Conservation (phyloP, 2,888 invertebrate species). For the Phanerotoma sp. region DNA sequence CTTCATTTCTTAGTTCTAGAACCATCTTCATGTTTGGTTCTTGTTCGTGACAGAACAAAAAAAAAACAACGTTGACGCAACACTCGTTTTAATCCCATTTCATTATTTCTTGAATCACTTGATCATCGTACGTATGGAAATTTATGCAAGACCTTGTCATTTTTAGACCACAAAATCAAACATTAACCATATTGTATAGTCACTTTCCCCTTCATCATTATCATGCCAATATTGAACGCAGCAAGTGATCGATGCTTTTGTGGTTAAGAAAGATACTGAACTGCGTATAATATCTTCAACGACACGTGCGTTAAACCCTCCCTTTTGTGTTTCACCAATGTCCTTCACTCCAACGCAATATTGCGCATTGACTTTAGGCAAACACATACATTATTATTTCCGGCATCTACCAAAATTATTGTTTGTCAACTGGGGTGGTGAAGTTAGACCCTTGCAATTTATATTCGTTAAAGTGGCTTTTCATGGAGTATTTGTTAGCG, state of each 20-base stretch:
- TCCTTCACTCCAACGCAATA: constrained; percentile 3
- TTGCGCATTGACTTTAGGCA: constrained; percentile 3
- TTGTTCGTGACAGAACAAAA: background rate
- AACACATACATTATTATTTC: constrained; percentile 21
- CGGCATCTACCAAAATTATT: constrained; percentile 7
- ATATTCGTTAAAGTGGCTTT: no score
- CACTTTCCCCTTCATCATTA: constrained; percentile 40
- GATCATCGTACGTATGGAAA: background rate
- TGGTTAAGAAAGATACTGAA: constrained; percentile 20
- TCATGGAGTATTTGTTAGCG: no score
- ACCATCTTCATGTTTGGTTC: background rate
- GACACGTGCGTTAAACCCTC: constrained; percentile 27
- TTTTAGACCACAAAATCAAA: background rate
- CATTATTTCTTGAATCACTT: background rate
- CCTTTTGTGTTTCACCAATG: constrained; percentile 3
- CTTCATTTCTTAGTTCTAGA: background rate
- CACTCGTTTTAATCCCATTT: background rate
- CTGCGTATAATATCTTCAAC: constrained; percentile 19
- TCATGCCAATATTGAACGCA: constrained; percentile 50
- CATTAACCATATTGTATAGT: background rate
- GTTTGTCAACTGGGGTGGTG: constrained; percentile 1
- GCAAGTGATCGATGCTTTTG: constrained; percentile 48
- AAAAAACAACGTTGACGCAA: background rate
- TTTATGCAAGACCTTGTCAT: background rate
- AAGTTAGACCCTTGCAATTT: no score